A percentile compares a stretch with the other conserved stretches of the same genome.
Conservation (phyloP, 2,888 invertebrate genomes). For the Torymus texanus region DNA sequence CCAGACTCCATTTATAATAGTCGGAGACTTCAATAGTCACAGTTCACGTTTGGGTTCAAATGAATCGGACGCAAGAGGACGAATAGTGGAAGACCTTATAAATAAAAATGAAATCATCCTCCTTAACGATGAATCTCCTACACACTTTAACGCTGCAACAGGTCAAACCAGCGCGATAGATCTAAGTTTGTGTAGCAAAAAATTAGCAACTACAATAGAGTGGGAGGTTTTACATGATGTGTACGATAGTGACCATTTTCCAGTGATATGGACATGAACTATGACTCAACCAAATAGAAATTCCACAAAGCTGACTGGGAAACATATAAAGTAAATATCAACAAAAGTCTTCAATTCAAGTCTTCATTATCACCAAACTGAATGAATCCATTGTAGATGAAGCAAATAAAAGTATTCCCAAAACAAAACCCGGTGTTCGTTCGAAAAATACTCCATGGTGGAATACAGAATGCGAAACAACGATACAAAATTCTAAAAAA, state of each 20-base stretch:
- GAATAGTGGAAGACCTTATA: background rate
- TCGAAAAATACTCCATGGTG: background rate
- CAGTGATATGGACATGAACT: background rate
- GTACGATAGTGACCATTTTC: slow-evolving; percentile 26
- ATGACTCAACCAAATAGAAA: slow-evolving; percentile 6
- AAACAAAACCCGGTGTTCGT: background rate
- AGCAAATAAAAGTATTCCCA: slow-evolving; percentile 6
- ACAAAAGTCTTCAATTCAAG: background rate
- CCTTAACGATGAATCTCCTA: background rate
- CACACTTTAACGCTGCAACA: background rate
- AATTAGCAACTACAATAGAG: background rate
- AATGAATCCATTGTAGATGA: background rate
- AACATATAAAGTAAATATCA: background rate
- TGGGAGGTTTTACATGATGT: background rate
- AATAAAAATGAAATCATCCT: background rate
- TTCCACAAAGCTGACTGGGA: slow-evolving; percentile 7
- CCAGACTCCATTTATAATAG: background rate
- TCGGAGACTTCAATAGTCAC: background rate
- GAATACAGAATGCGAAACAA: background rate
- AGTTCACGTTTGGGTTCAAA: background rate
- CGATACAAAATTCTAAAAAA: slow-evolving; percentile 7
- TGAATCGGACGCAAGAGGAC: background rate
- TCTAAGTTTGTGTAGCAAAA: background rate
- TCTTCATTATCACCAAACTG: background rate
- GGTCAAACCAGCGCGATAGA: slow-evolving; percentile 6